Evolutionary conservation across 1,140 invertebrate genomes (phyloP), one percentile per base, ranked within the genome.

Genomic region (Atta cephalotes): DNA sequence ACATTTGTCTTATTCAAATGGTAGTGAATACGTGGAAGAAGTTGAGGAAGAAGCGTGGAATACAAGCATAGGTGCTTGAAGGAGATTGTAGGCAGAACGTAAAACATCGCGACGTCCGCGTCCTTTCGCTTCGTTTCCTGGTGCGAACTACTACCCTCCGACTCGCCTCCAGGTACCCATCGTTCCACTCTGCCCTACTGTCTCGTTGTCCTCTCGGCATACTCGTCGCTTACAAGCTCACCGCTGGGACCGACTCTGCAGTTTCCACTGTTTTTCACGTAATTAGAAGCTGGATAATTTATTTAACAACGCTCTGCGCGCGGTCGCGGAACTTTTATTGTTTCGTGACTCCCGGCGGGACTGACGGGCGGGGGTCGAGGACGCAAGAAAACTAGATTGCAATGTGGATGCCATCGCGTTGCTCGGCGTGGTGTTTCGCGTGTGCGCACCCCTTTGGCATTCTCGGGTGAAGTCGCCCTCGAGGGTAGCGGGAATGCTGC

Each of bases 231-330:
- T 86, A 89, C 71, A 87, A 79, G 86, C 80, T 87, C 85, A 82
- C 86, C 80, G 88, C 79, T 85, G 88, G 87, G 88, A 92, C 89
- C 86, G 79, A 90, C 89, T 91, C 92, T 89, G 78, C 86, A 87
- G 86, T 87, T 87, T 87, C 89, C 87, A 91, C 90, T 90, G 86
- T 93, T 94, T 93, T 92, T 91, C 90, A 88, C 88, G 90, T 92
- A 93, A 93, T 94, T 93, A 93, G 93, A 92, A 91, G 89, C 62
- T 86, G 90, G 89, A 93, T 93, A 93, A 94, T 94, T 93, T 92
- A 93, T 93, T 94, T 92, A 93, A 93, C 92, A 91, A 89, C 87
- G 88, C 88, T 87, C 90, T 86, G 91, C 91, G 90, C 86, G 72
- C 90, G 87, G 87, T 88, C 89, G 89, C 89, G 88, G 86, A 93